Evolutionary conservation across 2,797 vertebrate species (phyloP), one percentile per base, ranked within the genome.

Genomic region (Rhinella marina): DNA sequence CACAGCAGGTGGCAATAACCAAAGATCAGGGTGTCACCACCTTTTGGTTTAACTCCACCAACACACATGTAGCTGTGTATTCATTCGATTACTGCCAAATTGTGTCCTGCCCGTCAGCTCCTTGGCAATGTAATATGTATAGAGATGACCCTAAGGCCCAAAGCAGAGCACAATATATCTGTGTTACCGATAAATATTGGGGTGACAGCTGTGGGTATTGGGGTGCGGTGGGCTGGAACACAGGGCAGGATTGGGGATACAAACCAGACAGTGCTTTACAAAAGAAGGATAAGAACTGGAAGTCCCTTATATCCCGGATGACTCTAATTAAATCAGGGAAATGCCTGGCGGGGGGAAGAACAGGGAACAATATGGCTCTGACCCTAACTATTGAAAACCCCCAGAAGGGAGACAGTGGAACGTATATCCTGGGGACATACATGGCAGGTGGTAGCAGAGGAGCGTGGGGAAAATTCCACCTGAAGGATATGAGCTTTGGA

Each of bases 371-470:
- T 23, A 75, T 57, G 82, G 32, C 0, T 25, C 50, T 29, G 0
- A 41, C 21, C 10, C 10, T 76, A 1, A 76, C 3, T 6, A 76
- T 76, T n/a, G 12, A 62, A 25, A 59, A 61, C 14, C 70, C 70
- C 7, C 0, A 0, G 7, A 7, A 16, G 1, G 3, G 2, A 21
- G 70, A 73, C 9, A 0, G 13, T 19, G 27, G 52, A 0, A 17
- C 6, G 0, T 57, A 57, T 14, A 12, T 56, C 0, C n/a, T 75
- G 10, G 6, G 14, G 11, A 14, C 3, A 21, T 57, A 27, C 0
- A 0, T 1, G 1, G 8, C 2, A n/a, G n/a, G n/a, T n/a, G n/a
- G n/a, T n/a, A n/a, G n/a, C 0, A 8, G 8, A 1, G 8, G 25
- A 2, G 5, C 0, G 1, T 0, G 50, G 7, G 16, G 68, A 21